phyloP scores from a whole-genome alignment of 2,888 invertebrate genomes.

The Bimastos eiseni region DNA sequence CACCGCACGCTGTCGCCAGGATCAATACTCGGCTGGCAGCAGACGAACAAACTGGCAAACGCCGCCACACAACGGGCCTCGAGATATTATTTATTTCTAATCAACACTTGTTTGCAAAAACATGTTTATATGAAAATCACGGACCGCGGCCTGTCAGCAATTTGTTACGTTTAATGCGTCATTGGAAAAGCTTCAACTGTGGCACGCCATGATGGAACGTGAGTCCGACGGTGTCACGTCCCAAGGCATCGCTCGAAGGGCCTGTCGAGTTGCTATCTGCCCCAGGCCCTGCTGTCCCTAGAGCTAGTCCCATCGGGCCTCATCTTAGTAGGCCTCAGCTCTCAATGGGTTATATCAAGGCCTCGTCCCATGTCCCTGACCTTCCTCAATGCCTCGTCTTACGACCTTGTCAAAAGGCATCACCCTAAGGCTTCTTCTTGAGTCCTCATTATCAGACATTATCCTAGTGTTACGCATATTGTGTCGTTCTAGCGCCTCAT shows the following conservation, averaged over 20 bases:
- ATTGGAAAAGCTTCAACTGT: neutral
- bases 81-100: neutral
- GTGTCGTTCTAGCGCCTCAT: no score
- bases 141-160: neutral
- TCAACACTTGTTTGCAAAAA: constrained; percentile 13
- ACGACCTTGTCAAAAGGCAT: no score
- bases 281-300: no score
- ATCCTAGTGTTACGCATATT: no score
- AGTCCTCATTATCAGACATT: no score
- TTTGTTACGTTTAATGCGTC: constrained; percentile 13
- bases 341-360: neutral
- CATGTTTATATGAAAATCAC: constrained; percentile 6
- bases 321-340: no score
- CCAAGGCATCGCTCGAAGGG: no score
- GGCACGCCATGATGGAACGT: neutral
- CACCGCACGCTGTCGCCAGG: neutral
- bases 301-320: no score
- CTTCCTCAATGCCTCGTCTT: no score
- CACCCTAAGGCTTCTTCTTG: no score
- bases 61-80: neutral
- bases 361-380: neutral
- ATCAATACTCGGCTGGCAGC: neutral
- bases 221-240: neutral
- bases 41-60: neutral
- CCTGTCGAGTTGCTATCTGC: no score